phyloP scores from a whole-genome alignment of 1,140 invertebrate genomes.

The Euschistus heros region DNA sequence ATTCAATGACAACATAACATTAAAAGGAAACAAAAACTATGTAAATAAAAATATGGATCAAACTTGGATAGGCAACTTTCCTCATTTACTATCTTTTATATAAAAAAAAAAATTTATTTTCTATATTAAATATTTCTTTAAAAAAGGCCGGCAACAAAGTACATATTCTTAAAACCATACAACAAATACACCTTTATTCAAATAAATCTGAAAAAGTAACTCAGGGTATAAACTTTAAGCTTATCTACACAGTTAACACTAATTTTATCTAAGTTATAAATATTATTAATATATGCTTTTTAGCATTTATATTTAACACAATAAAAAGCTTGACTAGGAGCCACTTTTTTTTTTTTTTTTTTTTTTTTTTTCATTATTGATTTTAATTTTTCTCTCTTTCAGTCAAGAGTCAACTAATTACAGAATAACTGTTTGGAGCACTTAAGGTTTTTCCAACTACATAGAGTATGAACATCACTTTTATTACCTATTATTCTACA shows the following conservation, averaged over 20 bases:
- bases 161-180: constrained; percentile 9
- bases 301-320: constrained; percentile 10
- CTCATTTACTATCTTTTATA: too few species aligned
- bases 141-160: too few species aligned
- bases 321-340: constrained; percentile 15
- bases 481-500: constrained; percentile 10
- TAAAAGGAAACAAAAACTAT: too few species aligned
- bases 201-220: constrained; percentile 12
- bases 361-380: neutral
- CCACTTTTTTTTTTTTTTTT: neutral
- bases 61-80: too few species aligned
- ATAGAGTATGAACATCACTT: constrained; percentile 11
- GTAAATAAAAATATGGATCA: too few species aligned
- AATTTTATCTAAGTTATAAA: neutral
- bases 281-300: constrained; percentile 5
- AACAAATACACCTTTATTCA: constrained; percentile 17
- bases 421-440: neutral
- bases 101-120: too few species aligned
- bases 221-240: constrained; percentile 12
- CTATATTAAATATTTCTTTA: too few species aligned
- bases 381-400: constrained; percentile 3
- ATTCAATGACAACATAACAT: too few species aligned
- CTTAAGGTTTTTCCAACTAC: constrained; percentile 8
- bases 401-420: constrained; percentile 3
- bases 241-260: constrained; percentile 10